phyloP scores from a whole-genome alignment of 2,797 vertebrate genomes.

The Melanotaenia nigrans region DNA sequence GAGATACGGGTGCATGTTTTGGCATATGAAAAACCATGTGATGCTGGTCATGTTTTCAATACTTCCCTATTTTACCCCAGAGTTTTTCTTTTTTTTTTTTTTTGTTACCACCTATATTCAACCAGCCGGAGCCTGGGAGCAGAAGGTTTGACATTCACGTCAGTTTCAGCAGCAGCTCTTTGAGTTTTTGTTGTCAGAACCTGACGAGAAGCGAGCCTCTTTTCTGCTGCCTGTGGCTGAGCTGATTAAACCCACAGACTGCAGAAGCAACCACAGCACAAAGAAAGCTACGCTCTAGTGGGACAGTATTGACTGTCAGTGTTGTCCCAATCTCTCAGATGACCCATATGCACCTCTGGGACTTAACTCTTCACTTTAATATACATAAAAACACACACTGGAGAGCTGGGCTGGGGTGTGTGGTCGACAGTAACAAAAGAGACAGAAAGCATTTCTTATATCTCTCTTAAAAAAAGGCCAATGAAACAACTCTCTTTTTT shows the following conservation, averaged over 20 bases:
- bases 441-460: conserved; percentile 40
- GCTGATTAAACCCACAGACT: conserved; percentile 32
- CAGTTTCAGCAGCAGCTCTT: conserved; percentile 29
- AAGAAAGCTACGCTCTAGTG: conserved; percentile 27
- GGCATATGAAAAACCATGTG: conserved; percentile 26
- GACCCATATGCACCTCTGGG: conserved; percentile 60
- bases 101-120: conserved; percentile 17
- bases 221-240: conserved; percentile 32
- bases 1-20: conserved; percentile 8
- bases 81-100: conserved; percentile 8
- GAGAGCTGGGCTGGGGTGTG: neutral
- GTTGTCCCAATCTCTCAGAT: conserved; percentile 33
- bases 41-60: conserved; percentile 16
- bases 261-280: conserved; percentile 19
- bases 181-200: conserved; percentile 19
- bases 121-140: conserved; percentile 18
- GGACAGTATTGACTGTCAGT: conserved; percentile 31
- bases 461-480: conserved; percentile 81
- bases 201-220: conserved; percentile 19
- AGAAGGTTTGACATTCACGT: conserved; percentile 35
- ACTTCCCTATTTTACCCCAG: conserved; percentile 14
- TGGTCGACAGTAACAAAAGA: conserved; percentile 50
- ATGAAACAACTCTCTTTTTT: conserved; percentile 68
- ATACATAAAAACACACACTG: neutral
- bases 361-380: conserved; percentile 54